Conservation (phyloP, 2,797 vertebrate species). For the Novumbra hubbsi region DNA sequence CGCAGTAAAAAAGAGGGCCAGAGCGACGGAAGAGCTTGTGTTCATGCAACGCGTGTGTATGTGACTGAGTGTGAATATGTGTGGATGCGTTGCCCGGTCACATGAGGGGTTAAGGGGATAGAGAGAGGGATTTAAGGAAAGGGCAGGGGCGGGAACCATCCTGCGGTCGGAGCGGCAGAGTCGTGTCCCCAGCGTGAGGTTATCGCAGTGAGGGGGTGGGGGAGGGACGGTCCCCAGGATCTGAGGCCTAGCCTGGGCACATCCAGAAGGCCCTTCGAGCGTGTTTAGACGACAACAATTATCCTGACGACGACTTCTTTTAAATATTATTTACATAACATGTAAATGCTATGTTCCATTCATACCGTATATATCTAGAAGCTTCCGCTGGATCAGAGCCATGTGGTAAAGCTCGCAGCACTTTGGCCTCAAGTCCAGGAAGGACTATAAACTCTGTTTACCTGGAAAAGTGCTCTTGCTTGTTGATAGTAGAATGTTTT, state of each 20-base stretch:
- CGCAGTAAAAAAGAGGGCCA: slow-evolving; percentile 13
- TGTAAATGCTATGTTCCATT: too few relatives aligned
- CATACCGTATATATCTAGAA: not conserved
- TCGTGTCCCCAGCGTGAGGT: not conserved
- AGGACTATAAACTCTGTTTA: too few relatives aligned
- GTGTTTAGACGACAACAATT: not conserved
- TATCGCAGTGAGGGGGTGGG: not conserved
- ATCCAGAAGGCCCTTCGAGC: not conserved
- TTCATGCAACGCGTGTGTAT: not conserved
- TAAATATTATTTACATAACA: too few relatives aligned
- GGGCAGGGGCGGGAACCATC: slow-evolving; percentile 46
- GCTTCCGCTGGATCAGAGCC: not conserved
- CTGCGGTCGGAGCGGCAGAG: not conserved
- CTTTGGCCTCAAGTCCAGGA: too few relatives aligned
- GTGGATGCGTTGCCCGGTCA: not conserved
- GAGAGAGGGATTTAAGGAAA: slow-evolving; percentile 45
- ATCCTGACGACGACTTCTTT: too few relatives aligned
- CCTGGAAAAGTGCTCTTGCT: too few relatives aligned
- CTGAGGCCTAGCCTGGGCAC: not conserved
- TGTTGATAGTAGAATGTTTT: too few relatives aligned
- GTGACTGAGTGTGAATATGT: not conserved
- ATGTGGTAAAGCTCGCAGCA: not conserved
- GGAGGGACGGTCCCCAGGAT: not conserved
- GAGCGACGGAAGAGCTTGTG: slow-evolving; percentile 22
- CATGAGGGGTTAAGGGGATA: slow-evolving; percentile 1